These are phyloP conservation scores for Platycercus adscitus DNA, from an alignment of 2,113 vertebrate genomes.

Conservation along the genomic window DNA sequence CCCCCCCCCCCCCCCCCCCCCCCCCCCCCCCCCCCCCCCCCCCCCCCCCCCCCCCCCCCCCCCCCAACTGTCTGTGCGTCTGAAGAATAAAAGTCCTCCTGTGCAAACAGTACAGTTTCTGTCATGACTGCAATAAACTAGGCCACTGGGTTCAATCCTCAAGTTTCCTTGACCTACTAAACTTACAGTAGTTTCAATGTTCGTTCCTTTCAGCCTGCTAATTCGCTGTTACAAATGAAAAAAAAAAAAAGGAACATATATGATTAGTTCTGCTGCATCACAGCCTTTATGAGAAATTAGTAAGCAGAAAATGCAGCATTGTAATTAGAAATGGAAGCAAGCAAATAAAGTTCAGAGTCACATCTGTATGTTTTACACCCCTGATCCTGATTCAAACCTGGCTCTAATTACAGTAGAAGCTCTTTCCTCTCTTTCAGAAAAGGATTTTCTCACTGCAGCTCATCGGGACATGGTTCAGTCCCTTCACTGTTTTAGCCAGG, in stretches of 20 bases:
- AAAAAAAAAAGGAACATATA: not conserved
- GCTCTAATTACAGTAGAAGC: not conserved
- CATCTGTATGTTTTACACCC: not conserved
- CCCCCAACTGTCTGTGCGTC: not conserved
- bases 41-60: too few species aligned
- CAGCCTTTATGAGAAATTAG: not conserved
- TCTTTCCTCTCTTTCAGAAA: not conserved
- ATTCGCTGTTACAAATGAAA: not conserved
- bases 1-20: too few species aligned
- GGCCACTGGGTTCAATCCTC: slow-evolving; percentile 41
- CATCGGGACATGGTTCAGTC: not conserved
- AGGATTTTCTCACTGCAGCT: not conserved
- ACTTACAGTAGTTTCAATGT: slow-evolving; percentile 48
- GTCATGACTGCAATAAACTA: slow-evolving; percentile 55
- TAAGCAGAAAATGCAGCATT: not conserved
- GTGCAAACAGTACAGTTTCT: slow-evolving; percentile 57
- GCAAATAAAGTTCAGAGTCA: not conserved
- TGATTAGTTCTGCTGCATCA: not conserved
- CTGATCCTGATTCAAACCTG: not conserved
- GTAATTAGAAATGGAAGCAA: not conserved
- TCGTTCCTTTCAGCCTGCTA: not conserved
- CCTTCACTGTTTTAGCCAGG: not conserved
- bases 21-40: too few species aligned
- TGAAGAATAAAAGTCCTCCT: slow-evolving; percentile 30
- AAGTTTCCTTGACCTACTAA: slow-evolving; percentile 71